These are phyloP conservation scores for Pomacea canaliculata DNA, from an alignment of 2,888 invertebrate species.

Conservation along the genomic window DNA sequence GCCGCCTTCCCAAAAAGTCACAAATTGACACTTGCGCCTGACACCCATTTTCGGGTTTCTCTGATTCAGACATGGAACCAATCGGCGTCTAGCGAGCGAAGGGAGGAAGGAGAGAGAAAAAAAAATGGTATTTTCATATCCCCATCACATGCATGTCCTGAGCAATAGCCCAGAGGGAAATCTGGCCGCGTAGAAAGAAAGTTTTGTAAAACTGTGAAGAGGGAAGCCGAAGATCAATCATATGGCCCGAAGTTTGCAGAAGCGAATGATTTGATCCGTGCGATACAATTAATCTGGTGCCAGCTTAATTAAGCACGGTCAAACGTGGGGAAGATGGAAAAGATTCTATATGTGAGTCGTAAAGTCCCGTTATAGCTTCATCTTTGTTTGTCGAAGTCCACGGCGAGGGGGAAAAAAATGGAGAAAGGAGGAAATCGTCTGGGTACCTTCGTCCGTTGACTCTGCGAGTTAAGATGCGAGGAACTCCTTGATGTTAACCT, in stretches of 20 bases:
- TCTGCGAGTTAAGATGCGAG: no score
- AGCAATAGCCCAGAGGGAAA: slow-evolving; percentile 17
- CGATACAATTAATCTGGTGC: no score
- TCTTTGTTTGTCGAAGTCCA: no score
- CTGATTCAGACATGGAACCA: slow-evolving; percentile 6
- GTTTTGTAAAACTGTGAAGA: background rate
- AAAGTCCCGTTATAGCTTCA: no score
- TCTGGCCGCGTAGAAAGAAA: background rate
- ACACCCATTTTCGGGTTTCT: slow-evolving; percentile 17
- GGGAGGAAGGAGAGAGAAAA: background rate
- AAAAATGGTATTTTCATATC: slow-evolving; percentile 7
- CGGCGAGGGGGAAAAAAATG: no score
- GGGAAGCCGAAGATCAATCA: background rate
- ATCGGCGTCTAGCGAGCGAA: background rate
- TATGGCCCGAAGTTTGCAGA: slow-evolving; percentile 1
- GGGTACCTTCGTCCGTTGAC: no score
- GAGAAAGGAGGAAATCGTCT: no score
- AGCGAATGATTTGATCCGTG: background rate
- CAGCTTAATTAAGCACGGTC: no score
- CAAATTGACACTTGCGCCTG: slow-evolving; percentile 18
- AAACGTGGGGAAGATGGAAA: no score
- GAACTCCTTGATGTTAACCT: no score
- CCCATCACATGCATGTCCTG: background rate
- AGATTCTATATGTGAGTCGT: no score
- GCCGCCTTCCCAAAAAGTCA: slow-evolving; percentile 15